Evolutionary conservation across 1,140 invertebrate genomes (phyloP).

Genomic region (Lamellibrachia luymesi): DNA sequence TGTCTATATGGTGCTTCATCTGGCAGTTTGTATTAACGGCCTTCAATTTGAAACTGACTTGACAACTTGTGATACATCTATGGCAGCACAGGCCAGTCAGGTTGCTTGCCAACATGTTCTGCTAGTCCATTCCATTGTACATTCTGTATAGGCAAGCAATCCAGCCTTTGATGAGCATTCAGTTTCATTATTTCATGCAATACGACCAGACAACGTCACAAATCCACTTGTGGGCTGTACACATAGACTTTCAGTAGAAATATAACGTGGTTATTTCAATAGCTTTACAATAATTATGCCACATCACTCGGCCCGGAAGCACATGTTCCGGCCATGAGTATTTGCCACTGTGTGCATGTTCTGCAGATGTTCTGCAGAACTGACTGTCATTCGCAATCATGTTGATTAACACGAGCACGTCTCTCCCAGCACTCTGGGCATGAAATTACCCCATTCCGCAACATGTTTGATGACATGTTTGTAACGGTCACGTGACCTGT

Average conservation of each 20-base stretch:
- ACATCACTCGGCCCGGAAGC: not conserved
- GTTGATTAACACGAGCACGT: not conserved
- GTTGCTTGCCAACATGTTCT: not conserved
- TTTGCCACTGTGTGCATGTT: not conserved
- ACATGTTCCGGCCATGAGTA: not conserved
- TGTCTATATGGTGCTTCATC: not conserved
- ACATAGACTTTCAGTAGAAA: not conserved
- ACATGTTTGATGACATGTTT: not conserved
- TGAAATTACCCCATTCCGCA: not conserved
- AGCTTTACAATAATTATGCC: slow-evolving; percentile 1
- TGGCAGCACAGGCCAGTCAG: not conserved
- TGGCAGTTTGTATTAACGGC: not conserved
- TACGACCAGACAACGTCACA: not conserved
- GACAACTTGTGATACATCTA: not conserved
- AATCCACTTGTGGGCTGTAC: not conserved
- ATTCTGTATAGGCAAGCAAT: not conserved
- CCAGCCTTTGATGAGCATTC: not conserved
- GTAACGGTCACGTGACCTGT: not conserved
- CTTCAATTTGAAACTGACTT: not conserved
- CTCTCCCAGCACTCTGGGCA: not conserved
- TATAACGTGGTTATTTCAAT: not conserved
- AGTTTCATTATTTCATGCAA: not conserved
- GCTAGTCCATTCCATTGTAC: not conserved
- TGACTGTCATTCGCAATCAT: not conserved
- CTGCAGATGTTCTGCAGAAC: not conserved